Evolutionary conservation across 1,140 invertebrate species (phyloP).

Genomic region (Solenopsis invicta): DNA sequence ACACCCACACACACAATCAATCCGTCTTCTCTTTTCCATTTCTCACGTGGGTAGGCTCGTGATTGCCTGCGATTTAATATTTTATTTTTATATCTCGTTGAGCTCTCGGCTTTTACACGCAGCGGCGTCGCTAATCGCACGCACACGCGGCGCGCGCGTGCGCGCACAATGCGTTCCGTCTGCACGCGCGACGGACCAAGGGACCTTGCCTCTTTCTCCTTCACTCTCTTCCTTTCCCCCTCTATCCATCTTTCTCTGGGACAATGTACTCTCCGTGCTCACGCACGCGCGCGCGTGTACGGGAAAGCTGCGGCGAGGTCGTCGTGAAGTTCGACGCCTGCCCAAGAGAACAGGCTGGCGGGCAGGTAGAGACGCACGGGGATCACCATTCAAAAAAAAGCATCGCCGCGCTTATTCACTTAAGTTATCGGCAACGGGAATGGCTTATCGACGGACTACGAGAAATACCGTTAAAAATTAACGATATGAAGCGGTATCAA

Average conservation of each 20-base stretch:
- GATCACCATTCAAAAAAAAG: conserved; percentile 18
- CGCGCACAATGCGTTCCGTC: neutral
- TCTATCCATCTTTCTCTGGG: conserved; percentile 16
- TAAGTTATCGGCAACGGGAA: conserved; percentile 1
- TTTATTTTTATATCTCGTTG: conserved; percentile 10
- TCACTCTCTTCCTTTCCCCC: neutral
- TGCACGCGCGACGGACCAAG: conserved; percentile 13
- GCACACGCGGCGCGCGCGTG: conserved; percentile 28
- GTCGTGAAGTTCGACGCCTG: conserved; percentile 22
- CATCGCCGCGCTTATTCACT: conserved; percentile 7
- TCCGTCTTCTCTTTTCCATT: neutral
- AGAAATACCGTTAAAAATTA: conserved; percentile 10
- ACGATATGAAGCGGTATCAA: neutral
- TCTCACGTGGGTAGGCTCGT: neutral
- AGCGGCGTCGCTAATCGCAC: neutral
- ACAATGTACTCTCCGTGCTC: conserved; percentile 49
- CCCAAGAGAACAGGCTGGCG: neutral
- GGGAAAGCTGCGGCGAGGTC: conserved; percentile 45
- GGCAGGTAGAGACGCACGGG: conserved; percentile 31
- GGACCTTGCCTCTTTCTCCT: conserved; percentile 7
- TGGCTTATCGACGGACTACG: neutral
- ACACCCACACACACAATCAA: neutral
- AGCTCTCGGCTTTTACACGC: conserved; percentile 2
- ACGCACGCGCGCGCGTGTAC: conserved; percentile 1
- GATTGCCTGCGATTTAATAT: neutral